Conservation (phyloP, 2,797 vertebrate species). For the Xerus rutilus region DNA sequence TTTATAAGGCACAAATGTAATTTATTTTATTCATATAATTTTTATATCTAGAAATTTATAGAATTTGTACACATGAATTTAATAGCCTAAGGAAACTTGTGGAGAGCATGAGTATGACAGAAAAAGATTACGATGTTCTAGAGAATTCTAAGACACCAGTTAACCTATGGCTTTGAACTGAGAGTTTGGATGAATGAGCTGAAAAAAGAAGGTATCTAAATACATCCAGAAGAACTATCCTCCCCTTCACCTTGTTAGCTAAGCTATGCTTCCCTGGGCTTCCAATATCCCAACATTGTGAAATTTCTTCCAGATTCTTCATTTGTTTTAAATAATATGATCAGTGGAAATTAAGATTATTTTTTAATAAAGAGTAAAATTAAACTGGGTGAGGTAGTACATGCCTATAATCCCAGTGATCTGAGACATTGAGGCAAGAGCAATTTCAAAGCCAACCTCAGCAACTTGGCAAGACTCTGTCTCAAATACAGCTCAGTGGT, state of each 20-base stretch:
- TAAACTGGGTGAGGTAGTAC: too few species aligned
- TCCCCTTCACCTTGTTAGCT: background rate
- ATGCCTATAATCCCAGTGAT: too few species aligned
- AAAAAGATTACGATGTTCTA: background rate
- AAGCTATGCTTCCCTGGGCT: background rate
- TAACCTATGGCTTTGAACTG: background rate
- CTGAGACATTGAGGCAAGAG: too few species aligned
- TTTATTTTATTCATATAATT: background rate
- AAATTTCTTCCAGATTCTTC: background rate
- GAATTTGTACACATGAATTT: background rate
- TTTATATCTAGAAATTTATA: background rate
- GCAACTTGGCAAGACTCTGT: too few species aligned
- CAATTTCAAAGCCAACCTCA: too few species aligned
- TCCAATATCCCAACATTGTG: background rate
- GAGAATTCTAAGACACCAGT: background rate
- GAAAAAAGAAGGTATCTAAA: background rate
- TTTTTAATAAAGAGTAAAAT: background rate
- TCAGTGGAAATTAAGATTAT: background rate
- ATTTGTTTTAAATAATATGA: background rate
- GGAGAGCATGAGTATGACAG: background rate
- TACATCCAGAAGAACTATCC: background rate
- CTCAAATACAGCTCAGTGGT: too few species aligned
- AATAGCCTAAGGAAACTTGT: background rate
- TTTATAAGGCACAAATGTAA: background rate
- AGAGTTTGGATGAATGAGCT: background rate